Conservation (phyloP, 1,140 invertebrate genomes). For the Zaprionus camerounensis region DNA sequence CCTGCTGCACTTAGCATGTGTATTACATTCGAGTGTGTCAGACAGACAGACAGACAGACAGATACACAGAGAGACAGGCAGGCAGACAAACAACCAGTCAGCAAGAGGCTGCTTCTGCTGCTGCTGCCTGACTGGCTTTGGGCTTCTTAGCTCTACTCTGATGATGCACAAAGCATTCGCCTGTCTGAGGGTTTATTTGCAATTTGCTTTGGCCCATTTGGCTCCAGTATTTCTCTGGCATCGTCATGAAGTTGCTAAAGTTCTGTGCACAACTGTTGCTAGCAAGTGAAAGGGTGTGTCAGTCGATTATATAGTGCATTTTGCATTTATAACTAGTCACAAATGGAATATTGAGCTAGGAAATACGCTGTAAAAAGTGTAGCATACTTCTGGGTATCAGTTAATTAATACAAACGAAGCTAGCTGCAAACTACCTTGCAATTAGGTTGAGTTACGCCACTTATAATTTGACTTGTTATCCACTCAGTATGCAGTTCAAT, state of each 20-base stretch:
- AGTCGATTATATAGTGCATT: not conserved
- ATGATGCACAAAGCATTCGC: conserved; percentile 43
- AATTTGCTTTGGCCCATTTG: conserved; percentile 36
- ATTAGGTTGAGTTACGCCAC: too few species aligned
- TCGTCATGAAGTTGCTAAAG: conserved; percentile 4
- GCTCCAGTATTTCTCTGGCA: conserved; percentile 11
- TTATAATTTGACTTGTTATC: too few species aligned
- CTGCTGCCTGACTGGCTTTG: conserved; percentile 10
- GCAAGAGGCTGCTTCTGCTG: too few species aligned
- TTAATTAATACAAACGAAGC: not conserved
- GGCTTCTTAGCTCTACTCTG: conserved; percentile 26
- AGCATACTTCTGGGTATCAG: not conserved
- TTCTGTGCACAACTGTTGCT: conserved; percentile 5
- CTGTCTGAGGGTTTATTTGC: conserved; percentile 47
- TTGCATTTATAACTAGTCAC: too few species aligned
- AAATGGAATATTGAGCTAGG: too few species aligned
- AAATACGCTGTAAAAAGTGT: not conserved
- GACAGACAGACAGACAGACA: not conserved
- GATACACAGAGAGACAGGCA: not conserved
- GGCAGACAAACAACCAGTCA: not conserved
- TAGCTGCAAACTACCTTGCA: too few species aligned
- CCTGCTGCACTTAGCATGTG: conserved; percentile 69
- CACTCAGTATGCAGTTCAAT: not conserved
- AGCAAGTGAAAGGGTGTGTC: conserved; percentile 1
- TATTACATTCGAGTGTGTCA: conserved; percentile 25